Evolutionary conservation across 2,888 invertebrate genomes (phyloP).

Genomic region (Bembecia ichneumoniformis): DNA sequence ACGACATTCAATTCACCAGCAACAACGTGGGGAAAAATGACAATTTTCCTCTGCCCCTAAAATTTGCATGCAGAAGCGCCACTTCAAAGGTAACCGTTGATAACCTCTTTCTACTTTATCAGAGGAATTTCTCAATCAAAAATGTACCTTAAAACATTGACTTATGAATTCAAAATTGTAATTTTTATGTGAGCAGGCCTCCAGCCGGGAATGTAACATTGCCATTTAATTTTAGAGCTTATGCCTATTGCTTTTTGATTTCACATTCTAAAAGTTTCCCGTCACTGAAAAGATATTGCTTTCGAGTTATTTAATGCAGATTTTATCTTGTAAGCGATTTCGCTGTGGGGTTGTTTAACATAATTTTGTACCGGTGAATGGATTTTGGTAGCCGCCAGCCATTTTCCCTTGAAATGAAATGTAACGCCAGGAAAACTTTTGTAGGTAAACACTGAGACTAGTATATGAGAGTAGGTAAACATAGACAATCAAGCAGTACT

Average conservation of each 20-base stretch:
- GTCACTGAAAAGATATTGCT: neutral
- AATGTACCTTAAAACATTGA: neutral
- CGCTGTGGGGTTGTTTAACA: constrained; percentile 50
- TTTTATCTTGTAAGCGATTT: constrained; percentile 52
- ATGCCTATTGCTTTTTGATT: neutral
- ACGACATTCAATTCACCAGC: constrained; percentile 12
- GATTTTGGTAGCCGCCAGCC: constrained; percentile 70
- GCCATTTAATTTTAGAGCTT: no score
- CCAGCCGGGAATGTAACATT: no score
- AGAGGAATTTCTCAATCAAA: neutral
- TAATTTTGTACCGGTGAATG: constrained; percentile 68
- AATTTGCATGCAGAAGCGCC: constrained; percentile 72
- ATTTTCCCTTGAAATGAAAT: constrained; percentile 23
- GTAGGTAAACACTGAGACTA: no score
- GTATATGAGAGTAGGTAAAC: no score
- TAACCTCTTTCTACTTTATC: constrained; percentile 33
- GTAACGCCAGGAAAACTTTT: neutral
- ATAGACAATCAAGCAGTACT: no score
- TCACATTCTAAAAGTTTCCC: no score
- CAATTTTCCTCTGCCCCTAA: constrained; percentile 33
- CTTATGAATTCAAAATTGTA: neutral
- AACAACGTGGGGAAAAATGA: constrained; percentile 35
- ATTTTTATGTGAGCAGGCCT: neutral
- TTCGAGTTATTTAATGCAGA: constrained; percentile 15
- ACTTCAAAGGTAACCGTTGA: constrained; percentile 64